Evolutionary conservation across 2,797 vertebrate species (phyloP).

Genomic region (Argyrosomus regius): DNA sequence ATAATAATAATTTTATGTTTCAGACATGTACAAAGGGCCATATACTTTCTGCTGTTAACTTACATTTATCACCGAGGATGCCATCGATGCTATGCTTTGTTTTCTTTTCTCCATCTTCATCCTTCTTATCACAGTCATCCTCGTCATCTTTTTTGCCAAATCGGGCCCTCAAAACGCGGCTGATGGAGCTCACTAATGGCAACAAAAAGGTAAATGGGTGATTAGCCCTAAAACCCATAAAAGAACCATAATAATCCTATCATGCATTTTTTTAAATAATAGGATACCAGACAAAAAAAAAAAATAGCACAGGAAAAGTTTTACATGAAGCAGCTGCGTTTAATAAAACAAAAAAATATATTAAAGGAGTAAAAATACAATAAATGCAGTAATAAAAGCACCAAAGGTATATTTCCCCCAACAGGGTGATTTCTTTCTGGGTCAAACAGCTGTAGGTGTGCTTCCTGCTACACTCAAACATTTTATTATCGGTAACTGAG

Average conservation of each 20-base stretch:
- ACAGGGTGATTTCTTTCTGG: conserved; percentile 45
- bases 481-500: conserved; percentile 64
- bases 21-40: conserved; percentile 72
- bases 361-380: conserved; percentile 29
- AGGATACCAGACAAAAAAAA: conserved; percentile 41
- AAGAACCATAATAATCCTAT: conserved; percentile 79
- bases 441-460: conserved; percentile 59
- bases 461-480: conserved; percentile 49
- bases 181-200: conserved; percentile 99
- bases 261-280: conserved; percentile 59
- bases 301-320: conserved; percentile 68
- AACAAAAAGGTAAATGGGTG: conserved; percentile 83
- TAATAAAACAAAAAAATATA: conserved; percentile 16
- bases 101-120: conserved; percentile 98
- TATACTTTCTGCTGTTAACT: conserved; percentile 78
- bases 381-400: conserved; percentile 37
- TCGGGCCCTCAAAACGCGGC: conserved; percentile 98
- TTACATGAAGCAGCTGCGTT: conserved; percentile 63
- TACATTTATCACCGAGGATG: conserved; percentile 99
- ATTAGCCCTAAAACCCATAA: conserved; percentile 81
- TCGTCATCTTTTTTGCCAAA: conserved; percentile 99
- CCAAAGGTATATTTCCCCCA: conserved; percentile 58
- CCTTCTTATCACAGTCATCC: conserved; percentile 96
- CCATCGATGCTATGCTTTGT: conserved; percentile 99
- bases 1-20: conserved; percentile 61